These are phyloP conservation scores for Microdon myrmicae DNA, from an alignment of 2,888 invertebrate species.

Conservation along the genomic window DNA sequence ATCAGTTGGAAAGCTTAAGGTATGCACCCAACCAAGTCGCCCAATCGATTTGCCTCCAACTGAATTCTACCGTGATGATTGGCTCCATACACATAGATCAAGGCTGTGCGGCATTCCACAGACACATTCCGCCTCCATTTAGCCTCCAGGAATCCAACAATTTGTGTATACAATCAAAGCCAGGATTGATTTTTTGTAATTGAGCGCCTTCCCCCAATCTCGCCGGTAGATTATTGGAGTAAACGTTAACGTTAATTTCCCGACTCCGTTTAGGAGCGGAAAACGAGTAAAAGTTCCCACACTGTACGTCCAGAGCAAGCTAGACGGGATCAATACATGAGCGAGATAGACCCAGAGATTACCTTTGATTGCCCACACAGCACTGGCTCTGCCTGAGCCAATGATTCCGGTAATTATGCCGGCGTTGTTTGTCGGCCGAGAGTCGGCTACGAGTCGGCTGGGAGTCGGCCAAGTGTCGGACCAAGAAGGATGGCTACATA, in stretches of 20 bases:
- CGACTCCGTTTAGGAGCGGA: conserved; percentile 29
- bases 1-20: conserved; percentile 26
- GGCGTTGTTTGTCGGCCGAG: conserved; percentile 49
- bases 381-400: too few species aligned
- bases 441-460: too few species aligned
- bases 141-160: conserved; percentile 45
- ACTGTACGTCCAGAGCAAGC: too few species aligned
- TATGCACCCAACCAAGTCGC: conserved; percentile 36
- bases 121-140: conserved; percentile 42
- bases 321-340: too few species aligned
- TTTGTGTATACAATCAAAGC: conserved; percentile 51
- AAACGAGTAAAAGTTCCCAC: conserved; percentile 46
- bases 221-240: conserved; percentile 48
- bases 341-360: conserved; percentile 33
- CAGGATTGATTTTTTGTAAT: conserved; percentile 51
- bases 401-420: conserved; percentile 51
- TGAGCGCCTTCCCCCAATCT: conserved; percentile 51
- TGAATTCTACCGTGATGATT: conserved; percentile 34
- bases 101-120: conserved; percentile 39
- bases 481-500: conserved; percentile 16
- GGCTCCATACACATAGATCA: conserved; percentile 44
- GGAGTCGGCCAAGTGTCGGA: conserved; percentile 47
- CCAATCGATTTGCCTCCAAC: conserved; percentile 32
- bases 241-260: conserved; percentile 47
- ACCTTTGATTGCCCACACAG: conserved; percentile 51